Percentiles rank a stretch among this genome's conserved stretches.
Conservation (phyloP, 1,140 invertebrate genomes). For the Amphibalanus amphitrite region DNA sequence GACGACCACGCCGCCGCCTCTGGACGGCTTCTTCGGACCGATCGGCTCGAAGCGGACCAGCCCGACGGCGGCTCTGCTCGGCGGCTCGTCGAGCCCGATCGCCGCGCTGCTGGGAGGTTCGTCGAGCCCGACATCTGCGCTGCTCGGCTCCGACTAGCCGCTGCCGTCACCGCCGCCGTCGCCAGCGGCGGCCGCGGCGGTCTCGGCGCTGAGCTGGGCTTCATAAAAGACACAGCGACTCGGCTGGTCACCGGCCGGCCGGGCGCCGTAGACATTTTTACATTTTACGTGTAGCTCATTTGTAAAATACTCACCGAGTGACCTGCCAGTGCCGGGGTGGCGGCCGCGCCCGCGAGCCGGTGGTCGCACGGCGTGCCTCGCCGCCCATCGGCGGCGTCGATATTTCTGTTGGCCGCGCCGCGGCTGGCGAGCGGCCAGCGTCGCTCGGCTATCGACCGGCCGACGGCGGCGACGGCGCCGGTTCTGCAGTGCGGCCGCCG, state of each 20-base stretch:
- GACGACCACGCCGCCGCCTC: slow-evolving; percentile 1
- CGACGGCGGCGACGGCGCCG: no score
- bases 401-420: neutral
- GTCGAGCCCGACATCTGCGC: neutral
- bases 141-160: neutral
- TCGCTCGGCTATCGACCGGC: neutral
- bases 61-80: neutral
- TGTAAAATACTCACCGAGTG: neutral
- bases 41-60: slow-evolving; percentile 3
- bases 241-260: no score
- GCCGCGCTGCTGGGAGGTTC: no score
- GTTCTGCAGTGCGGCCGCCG: neutral
- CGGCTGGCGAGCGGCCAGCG: neutral
- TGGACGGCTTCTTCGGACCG: neutral
- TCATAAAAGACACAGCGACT: neutral
- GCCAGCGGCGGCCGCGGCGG: no score
- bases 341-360: no score
- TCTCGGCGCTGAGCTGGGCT: neutral
- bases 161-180: no score
- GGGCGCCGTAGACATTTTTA: neutral
- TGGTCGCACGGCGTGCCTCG: neutral
- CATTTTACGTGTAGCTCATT: slow-evolving; percentile 1
- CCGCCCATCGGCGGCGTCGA: neutral
- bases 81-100: no score
- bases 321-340: neutral